phyloP scores from a whole-genome alignment of 1,140 invertebrate species.

The Formica selysi region DNA sequence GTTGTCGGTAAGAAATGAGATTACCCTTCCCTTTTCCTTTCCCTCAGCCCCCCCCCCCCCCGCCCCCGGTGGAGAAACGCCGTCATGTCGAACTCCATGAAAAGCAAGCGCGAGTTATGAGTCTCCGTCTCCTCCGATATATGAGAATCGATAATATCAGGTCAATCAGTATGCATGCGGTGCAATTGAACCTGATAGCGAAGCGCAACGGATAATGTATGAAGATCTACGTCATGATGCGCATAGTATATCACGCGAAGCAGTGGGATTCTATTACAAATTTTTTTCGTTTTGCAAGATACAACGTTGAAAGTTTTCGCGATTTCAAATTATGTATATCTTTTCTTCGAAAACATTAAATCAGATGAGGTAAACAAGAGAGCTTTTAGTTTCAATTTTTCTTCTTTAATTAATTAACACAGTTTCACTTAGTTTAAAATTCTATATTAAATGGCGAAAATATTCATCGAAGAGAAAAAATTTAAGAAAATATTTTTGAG shows the following conservation, averaged over 20 bases:
- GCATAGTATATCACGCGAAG: neutral
- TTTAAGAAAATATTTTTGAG: neutral
- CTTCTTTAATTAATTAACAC: no score
- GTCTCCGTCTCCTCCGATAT: slow-evolving; percentile 23
- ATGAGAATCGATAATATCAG: slow-evolving; percentile 35
- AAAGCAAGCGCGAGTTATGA: slow-evolving; percentile 8
- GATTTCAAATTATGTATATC: neutral
- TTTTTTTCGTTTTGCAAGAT: neutral
- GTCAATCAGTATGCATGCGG: slow-evolving; percentile 52
- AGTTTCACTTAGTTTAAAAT: neutral
- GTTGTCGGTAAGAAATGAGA: slow-evolving; percentile 61
- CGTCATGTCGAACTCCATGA: neutral
- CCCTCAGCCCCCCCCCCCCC: fast-evolving
- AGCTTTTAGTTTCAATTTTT: neutral
- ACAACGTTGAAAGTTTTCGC: neutral
- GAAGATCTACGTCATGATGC: slow-evolving; percentile 27
- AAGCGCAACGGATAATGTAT: slow-evolving; percentile 31
- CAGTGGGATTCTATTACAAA: no score
- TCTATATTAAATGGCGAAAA: neutral
- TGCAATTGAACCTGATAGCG: slow-evolving; percentile 48
- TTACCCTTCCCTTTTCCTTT: neutral
- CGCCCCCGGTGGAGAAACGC: neutral
- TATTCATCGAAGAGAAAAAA: neutral
- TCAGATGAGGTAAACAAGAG: neutral
- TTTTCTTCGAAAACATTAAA: neutral